Conservation (phyloP, 2,888 invertebrate genomes). For the Brachylomia viminalis region DNA sequence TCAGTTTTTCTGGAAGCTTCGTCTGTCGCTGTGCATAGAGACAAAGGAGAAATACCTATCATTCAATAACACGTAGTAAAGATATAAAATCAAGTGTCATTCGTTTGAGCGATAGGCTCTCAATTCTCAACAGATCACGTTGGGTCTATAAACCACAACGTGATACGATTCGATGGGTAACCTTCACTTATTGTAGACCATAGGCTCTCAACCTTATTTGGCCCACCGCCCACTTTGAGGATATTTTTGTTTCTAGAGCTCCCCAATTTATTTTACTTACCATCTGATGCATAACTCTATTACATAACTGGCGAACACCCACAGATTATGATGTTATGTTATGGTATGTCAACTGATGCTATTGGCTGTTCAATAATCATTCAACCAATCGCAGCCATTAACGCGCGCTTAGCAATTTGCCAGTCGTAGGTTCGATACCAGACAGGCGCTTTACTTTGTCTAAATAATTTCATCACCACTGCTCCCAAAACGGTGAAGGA, state of each 20-base stretch:
- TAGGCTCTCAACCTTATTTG: not conserved
- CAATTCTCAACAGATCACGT: slow-evolving; percentile 7
- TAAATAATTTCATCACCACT: too few species aligned
- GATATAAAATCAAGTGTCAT: slow-evolving; percentile 23
- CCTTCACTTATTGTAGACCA: not conserved
- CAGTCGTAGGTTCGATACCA: too few species aligned
- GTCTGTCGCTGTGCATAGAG: not conserved
- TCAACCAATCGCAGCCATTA: too few species aligned
- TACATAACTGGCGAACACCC: too few species aligned
- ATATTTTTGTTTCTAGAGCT: not conserved
- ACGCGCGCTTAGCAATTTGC: too few species aligned
- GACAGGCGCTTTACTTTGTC: too few species aligned
- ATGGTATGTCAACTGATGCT: too few species aligned
- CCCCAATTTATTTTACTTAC: not conserved
- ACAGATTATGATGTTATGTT: too few species aligned
- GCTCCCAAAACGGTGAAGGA: too few species aligned
- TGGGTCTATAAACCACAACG: not conserved
- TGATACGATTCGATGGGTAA: not conserved
- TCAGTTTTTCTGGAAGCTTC: not conserved
- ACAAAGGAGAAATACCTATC: slow-evolving; percentile 5
- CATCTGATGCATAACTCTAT: not conserved
- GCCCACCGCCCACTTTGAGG: not conserved
- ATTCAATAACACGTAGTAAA: slow-evolving; percentile 5
- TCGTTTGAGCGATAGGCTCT: slow-evolving; percentile 10
- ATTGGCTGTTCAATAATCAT: too few species aligned